A percentile compares a stretch with the other conserved stretches of the same genome.
These are phyloP conservation scores for Lasioglossum leucozonium DNA, from an alignment of 2,888 invertebrate species.

Conservation along the genomic window DNA sequence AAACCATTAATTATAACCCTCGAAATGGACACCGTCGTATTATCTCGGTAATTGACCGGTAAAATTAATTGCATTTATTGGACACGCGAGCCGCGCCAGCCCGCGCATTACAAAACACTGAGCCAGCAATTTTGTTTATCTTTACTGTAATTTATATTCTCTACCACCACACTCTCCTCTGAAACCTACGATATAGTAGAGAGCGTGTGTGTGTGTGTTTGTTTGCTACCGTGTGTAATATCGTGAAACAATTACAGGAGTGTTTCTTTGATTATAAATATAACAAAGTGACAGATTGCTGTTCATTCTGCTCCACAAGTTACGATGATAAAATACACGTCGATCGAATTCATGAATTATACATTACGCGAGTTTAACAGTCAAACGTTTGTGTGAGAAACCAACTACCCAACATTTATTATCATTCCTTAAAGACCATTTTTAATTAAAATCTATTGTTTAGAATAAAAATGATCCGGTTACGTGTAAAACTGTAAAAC, in stretches of 20 bases:
- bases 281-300: not conserved
- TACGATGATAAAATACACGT: not conserved
- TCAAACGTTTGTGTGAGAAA: not conserved
- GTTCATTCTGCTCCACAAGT: not conserved
- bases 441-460: too few species aligned
- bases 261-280: not conserved
- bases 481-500: too few species aligned
- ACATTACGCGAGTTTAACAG: not conserved
- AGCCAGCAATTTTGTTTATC: slow-evolving; percentile 49
- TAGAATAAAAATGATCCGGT: not conserved
- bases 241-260: not conserved
- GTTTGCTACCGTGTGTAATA: not conserved
- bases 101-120: slow-evolving; percentile 30
- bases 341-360: not conserved
- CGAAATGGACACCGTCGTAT: slow-evolving; percentile 47
- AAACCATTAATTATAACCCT: slow-evolving; percentile 34
- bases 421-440: not conserved
- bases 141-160: slow-evolving; percentile 25
- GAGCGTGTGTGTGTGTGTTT: not conserved
- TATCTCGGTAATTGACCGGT: slow-evolving; percentile 41
- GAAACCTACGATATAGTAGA: not conserved
- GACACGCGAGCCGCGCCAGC: slow-evolving; percentile 24
- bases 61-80: slow-evolving; percentile 51
- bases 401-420: not conserved
- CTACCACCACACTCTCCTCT: not conserved